These are phyloP conservation scores for Periparus ater DNA, from an alignment of 2,797 vertebrate species.

Conservation along the genomic window DNA sequence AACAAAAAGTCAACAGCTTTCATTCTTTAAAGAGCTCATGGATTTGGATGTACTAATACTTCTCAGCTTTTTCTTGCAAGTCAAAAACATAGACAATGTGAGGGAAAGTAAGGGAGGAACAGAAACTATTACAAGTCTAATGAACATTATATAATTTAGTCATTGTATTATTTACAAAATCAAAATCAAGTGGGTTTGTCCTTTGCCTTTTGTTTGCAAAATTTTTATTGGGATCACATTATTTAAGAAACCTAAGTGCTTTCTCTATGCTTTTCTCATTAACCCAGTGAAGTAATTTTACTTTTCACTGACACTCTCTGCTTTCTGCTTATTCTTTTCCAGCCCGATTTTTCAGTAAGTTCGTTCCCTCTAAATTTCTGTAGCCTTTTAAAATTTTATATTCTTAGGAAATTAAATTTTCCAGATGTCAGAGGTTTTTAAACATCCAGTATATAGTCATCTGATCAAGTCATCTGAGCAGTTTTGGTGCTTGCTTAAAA, in stretches of 20 bases:
- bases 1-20: background rate
- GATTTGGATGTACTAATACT: background rate
- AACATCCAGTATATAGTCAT: background rate
- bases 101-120: background rate
- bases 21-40: background rate
- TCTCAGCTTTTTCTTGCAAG: background rate
- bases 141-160: background rate
- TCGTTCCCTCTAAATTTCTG: background rate
- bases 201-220: background rate
- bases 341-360: background rate
- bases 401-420: background rate
- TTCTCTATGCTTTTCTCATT: slow-evolving; percentile 30
- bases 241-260: background rate
- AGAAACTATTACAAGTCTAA: slow-evolving; percentile 12
- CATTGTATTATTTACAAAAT: slow-evolving; percentile 25
- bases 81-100: background rate
- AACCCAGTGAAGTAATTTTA: background rate
- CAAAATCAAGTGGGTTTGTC: slow-evolving; percentile 11
- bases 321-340: background rate
- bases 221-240: background rate
- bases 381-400: background rate
- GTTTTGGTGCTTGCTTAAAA: background rate
- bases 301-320: background rate
- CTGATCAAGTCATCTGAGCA: background rate
- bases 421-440: background rate